Base-by-base conservation (phyloP, 2,888 invertebrate species). In the Habrosyne pyritoides region DNA sequence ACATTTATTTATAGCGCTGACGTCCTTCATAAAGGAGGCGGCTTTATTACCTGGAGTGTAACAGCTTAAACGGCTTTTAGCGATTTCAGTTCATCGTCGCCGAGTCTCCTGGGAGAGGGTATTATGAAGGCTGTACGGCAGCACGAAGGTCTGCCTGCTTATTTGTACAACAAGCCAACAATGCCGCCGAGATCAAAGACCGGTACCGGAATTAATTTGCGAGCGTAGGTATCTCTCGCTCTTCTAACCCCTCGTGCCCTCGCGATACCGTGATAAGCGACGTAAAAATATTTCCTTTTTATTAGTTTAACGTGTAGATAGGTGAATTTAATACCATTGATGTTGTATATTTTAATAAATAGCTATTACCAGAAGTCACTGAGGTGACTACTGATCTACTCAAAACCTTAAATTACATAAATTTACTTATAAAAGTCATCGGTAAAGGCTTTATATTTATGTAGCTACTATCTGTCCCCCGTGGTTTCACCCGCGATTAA, bases 131-230 rank as follows among this genome's bases (percentile, higher is more conserved):
- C 66, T 67, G 57, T 57, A 57, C 64, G 53, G 57, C 63, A 18
- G 42, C 18, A 63, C 59, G 59, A 61, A 63, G 69, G 70, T 59
- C 71, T 60, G 71, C 67, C 59, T 78, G 77, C 75, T 82, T 87
- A 87, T 87, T 87, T 88, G 85, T 82, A 80, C 79, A 81, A 81
- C 81, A 80, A 80, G 81, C 82, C 81, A 78, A 88, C 86, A 89
- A 87, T 87, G 75, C 81, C 77, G 76, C 63, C 64, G 79, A 87
- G 85, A 88, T 89, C 89, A 89, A 89, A 89, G 84, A 79, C 72
- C 72, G 73, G 76, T 75, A 80, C 82, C 77, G 86, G 83, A 87
- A 88, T 89, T 88, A 87, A 89, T 89, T 88, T 87, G 79, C 79
- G 75, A 84, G 81, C 78, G 81, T n/a, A n/a, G n/a, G 81, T 84